Base-by-base conservation (phyloP, 53 echinoderm and acorn worm genomes). In the Mesocentrotus franciscanus region DNA sequence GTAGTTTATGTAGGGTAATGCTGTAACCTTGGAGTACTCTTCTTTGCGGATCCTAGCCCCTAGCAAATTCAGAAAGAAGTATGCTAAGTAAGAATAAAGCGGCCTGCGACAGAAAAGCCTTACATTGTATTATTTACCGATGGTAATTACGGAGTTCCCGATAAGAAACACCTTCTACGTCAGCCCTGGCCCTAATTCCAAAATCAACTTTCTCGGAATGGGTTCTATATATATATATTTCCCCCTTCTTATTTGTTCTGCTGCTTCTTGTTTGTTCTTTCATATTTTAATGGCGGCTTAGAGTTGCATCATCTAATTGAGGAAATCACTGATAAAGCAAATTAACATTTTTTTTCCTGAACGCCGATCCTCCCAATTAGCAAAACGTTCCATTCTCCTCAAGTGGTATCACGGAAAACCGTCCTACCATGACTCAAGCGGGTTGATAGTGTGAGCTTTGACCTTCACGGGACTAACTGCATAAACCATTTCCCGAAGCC, bases 301-400 rank as follows among this genome's bases (percentile, higher is more conserved):
- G 42, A 42, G 84, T 84, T 16, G 18, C 83, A 42, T 49, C 42
- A 42, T 83, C 83, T 83, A 42, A 83, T 83, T 84, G 84, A 84
- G 42, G 84, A 42, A 42, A 42, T 84, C 84, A 84, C 13, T 42
- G 39, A 42, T 8, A 84, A 49, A 8, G 5, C 49, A 83, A 83
- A 83, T 83, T 83, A 42, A 10, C 84, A 84, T 84, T 49, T 0
- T 5, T 49, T 84, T 55, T 55, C 76, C 22, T 84, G 8, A 49
- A 39, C 84, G 84, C 39, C 49, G 42, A 3, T 84, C 55, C 20
- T 1, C 66, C 6, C 10, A 49, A 78, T 22, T 13, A 84, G 55
- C 49, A 55, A 8, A 4, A 10, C 22, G 49, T 84, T 84, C 84
- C 84, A 42, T 49, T 36, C 42, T 49, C 16, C 20, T 84, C n/a